These are phyloP conservation scores for Rhynchopsitta pachyrhyncha DNA, from an alignment of 2,113 vertebrate genomes.

Conservation along the genomic window DNA sequence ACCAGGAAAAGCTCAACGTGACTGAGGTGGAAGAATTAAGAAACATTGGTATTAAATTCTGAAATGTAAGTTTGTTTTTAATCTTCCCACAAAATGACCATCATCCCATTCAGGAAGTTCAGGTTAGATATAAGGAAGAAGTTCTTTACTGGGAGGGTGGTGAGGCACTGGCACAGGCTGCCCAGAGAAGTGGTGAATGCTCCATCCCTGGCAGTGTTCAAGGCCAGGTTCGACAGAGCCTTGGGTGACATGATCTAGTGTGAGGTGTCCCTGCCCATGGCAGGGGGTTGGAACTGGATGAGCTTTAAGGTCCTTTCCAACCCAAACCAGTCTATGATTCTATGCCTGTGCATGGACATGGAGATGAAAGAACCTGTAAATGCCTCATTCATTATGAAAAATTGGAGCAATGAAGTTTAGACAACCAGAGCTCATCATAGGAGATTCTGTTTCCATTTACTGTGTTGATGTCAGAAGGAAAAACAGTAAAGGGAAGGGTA, in stretches of 20 bases:
- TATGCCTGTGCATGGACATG: neutral
- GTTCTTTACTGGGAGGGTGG: neutral
- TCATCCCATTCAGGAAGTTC: neutral
- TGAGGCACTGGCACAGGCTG: too few species aligned
- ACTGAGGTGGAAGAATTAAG: neutral
- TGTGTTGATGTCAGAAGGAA: neutral
- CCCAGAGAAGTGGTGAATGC: too few species aligned
- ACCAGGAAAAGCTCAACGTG: neutral
- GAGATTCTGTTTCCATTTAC: neutral
- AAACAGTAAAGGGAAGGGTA: neutral
- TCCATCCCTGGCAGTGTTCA: neutral
- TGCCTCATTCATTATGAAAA: neutral
- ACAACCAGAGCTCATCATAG: neutral
- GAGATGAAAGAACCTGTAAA: neutral
- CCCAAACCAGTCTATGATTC: neutral
- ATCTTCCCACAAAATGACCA: neutral
- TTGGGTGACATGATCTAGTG: neutral
- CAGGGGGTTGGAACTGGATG: neutral
- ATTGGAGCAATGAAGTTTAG: neutral
- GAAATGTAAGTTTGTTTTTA: neutral
- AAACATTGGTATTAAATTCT: neutral
- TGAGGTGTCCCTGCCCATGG: neutral
- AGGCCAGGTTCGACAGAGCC: neutral
- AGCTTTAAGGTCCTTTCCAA: neutral
- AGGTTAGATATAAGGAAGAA: neutral